These are phyloP conservation scores for Neodiprion pinetum DNA, from an alignment of 1,140 invertebrate genomes.

Conservation along the genomic window DNA sequence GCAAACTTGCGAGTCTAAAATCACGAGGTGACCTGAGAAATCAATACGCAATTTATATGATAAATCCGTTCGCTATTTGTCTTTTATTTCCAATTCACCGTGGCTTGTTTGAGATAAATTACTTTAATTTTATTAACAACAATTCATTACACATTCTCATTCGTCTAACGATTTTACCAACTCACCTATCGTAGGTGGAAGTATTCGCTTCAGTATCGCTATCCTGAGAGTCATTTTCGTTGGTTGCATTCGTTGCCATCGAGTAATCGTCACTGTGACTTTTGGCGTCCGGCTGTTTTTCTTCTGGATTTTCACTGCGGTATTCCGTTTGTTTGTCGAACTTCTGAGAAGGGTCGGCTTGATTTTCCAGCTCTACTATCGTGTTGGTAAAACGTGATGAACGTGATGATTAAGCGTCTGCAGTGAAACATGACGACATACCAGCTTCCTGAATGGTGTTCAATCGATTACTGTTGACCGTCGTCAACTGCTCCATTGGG, in stretches of 20 bases:
- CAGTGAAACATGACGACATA: not conserved
- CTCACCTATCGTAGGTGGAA: not conserved
- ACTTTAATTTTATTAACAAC: too few relatives aligned
- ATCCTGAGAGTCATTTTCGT: not conserved
- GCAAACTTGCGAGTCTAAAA: not conserved
- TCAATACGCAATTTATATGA: not conserved
- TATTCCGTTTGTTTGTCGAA: not conserved
- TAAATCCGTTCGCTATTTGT: not conserved
- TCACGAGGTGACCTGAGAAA: too few relatives aligned
- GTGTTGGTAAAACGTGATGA: too few relatives aligned
- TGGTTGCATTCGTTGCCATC: not conserved
- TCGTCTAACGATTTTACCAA: not conserved
- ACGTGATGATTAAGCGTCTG: too few relatives aligned
- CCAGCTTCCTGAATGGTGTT: not conserved
- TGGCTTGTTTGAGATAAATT: too few relatives aligned
- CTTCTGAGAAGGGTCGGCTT: not conserved
- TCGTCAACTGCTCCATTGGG: not conserved
- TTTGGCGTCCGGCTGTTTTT: not conserved
- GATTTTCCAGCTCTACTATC: not conserved
- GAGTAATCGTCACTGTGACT: not conserved
- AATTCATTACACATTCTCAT: too few relatives aligned
- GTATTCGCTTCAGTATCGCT: not conserved
- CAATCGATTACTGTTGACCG: not conserved
- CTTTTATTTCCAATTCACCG: not conserved
- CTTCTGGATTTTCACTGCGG: not conserved